Evolutionary conservation across 1,140 invertebrate genomes (phyloP).

Genomic region (Orius insidiosus): DNA sequence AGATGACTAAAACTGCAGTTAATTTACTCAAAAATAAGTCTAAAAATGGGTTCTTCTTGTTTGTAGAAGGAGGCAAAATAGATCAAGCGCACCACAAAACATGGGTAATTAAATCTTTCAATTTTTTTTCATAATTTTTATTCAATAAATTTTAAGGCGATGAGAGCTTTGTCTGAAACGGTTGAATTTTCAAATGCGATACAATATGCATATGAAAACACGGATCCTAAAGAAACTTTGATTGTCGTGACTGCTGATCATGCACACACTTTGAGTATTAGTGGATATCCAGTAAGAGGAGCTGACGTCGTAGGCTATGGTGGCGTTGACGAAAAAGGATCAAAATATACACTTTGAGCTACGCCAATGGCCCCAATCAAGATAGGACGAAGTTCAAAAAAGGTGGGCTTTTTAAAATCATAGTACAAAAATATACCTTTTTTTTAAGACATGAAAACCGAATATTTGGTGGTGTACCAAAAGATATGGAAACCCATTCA

Average conservation of each 20-base stretch:
- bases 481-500: conserved; percentile 42
- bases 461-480: conserved; percentile 30
- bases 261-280: conserved; percentile 41
- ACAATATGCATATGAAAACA: conserved; percentile 34
- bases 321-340: conserved; percentile 36
- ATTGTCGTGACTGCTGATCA: conserved; percentile 47
- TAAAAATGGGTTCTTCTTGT: conserved; percentile 47
- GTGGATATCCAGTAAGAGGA: conserved; percentile 49
- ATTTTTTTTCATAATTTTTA: not conserved
- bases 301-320: conserved; percentile 39
- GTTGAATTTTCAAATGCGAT: conserved; percentile 49
- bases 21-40: conserved; percentile 50
- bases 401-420: too few species aligned
- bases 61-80: conserved; percentile 56
- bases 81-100: conserved; percentile 54
- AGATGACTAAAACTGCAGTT: conserved; percentile 69
- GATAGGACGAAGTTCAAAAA: conserved; percentile 21
- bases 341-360: conserved; percentile 48
- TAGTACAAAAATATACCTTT: not conserved
- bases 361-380: conserved; percentile 56
- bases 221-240: conserved; percentile 38
- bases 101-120: conserved; percentile 4
- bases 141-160: conserved; percentile 26
- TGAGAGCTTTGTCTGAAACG: conserved; percentile 48
- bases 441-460: conserved; percentile 10